A percentile compares a stretch with the other conserved stretches of the same genome.
phyloP scores from a whole-genome alignment of 2,888 invertebrate genomes.

The Acanthococcus lagerstroemiae region DNA sequence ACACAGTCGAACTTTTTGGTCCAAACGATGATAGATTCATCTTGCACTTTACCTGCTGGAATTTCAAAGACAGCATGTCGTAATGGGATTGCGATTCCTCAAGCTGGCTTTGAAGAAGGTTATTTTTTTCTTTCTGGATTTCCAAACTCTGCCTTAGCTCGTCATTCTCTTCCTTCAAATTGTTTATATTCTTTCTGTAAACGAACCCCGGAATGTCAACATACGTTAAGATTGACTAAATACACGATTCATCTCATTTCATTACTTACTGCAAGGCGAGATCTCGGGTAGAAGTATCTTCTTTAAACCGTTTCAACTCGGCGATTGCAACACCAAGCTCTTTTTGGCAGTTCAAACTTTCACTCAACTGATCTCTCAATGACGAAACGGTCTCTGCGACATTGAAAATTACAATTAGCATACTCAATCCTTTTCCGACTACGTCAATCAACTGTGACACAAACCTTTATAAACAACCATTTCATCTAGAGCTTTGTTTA shows the following conservation, averaged over 20 bases:
- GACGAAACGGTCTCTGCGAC: background rate
- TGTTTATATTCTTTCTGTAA: conserved; percentile 2
- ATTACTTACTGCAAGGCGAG: conserved; percentile 1
- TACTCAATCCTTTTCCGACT: too few species aligned
- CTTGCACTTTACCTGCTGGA: conserved; percentile 7
- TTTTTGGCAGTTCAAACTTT: conserved; percentile 5
- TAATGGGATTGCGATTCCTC: conserved; percentile 14
- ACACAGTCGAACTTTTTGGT: background rate
- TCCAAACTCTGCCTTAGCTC: conserved; percentile 12
- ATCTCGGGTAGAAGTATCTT: background rate
- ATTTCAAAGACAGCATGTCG: conserved; percentile 10
- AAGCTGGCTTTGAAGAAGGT: conserved; percentile 5
- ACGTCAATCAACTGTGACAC: too few species aligned
- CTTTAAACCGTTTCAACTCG: conserved; percentile 1
- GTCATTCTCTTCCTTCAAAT: conserved; percentile 16
- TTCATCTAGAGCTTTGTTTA: background rate
- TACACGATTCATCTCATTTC: too few species aligned
- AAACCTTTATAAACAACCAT: background rate
- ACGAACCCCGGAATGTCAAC: too few species aligned
- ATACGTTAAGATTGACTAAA: too few species aligned
- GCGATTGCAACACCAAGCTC: background rate
- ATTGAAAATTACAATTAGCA: too few species aligned
- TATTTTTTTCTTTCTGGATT: conserved; percentile 10
- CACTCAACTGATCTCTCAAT: conserved; percentile 6
- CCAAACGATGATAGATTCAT: background rate